Evolutionary conservation across 2,888 invertebrate species (phyloP).

Genomic region (Theodoxus fluviatilis): DNA sequence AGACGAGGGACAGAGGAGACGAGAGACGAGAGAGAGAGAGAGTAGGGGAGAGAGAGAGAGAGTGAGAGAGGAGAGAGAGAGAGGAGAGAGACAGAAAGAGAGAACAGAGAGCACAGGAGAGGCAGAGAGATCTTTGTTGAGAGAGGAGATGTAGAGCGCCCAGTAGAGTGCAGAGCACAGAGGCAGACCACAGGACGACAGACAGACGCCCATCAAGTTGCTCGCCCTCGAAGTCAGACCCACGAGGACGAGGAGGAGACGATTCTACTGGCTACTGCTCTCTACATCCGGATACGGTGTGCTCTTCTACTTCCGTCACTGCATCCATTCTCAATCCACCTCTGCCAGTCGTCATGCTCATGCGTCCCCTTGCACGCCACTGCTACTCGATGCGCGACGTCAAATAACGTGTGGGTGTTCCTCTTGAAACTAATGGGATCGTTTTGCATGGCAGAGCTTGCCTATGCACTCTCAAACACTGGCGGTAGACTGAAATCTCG

Average conservation of each 20-base stretch:
- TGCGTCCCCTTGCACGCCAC: not conserved
- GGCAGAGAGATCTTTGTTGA: constrained; percentile 34
- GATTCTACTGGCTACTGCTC: too few relatives aligned
- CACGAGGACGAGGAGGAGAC: too few relatives aligned
- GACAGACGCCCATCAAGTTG: too few relatives aligned
- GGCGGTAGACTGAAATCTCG: constrained; percentile 29
- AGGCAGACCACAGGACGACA: too few relatives aligned
- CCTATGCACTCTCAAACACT: too few relatives aligned
- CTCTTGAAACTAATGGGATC: too few relatives aligned
- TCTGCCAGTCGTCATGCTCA: not conserved
- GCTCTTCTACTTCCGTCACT: constrained; percentile 32
- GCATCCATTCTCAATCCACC: constrained; percentile 34
- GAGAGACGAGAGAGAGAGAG: too few relatives aligned
- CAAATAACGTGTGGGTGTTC: too few relatives aligned
- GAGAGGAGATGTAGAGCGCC: constrained; percentile 25
- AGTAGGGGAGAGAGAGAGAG: constrained; percentile 33
- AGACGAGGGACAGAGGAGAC: constrained; percentile 33
- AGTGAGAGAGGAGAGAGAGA: constrained; percentile 27
- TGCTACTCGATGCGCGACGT: constrained; percentile 27
- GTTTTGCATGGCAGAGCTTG: too few relatives aligned
- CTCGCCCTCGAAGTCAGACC: too few relatives aligned
- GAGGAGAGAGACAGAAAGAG: constrained; percentile 26
- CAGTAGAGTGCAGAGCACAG: too few relatives aligned
- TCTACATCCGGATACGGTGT: too few relatives aligned
- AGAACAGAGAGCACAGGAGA: constrained; percentile 33